A percentile compares a stretch with the other conserved stretches of the same genome.
Conservation (phyloP, 1,140 invertebrate species). For the Trachymyrmex septentrionalis region DNA sequence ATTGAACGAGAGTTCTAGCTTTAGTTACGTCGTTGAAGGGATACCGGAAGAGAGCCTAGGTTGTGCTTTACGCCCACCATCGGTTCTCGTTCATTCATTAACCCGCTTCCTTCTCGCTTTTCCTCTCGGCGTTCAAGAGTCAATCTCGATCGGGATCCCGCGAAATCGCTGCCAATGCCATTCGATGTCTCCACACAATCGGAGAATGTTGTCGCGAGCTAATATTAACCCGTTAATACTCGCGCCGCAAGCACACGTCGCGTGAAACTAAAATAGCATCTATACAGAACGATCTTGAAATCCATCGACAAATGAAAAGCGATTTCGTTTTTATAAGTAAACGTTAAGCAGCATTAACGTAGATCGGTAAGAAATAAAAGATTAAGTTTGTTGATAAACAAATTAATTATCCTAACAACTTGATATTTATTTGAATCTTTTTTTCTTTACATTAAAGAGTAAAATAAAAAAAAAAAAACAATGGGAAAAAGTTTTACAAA, state of each 20-base stretch:
- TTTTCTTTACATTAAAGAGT: background rate
- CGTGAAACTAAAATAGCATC: conserved; percentile 2
- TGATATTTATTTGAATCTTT: conserved; percentile 2
- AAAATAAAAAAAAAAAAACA: no score
- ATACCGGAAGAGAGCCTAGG: conserved; percentile 55
- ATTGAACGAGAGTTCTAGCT: conserved; percentile 41
- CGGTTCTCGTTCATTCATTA: conserved; percentile 72
- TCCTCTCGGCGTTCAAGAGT: conserved; percentile 8
- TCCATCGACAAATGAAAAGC: background rate
- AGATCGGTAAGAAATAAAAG: background rate
- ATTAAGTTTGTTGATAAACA: background rate
- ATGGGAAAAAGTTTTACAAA: background rate
- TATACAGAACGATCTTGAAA: background rate
- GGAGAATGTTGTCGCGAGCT: conserved; percentile 14
- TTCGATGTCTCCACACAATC: conserved; percentile 10
- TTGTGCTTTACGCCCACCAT: conserved; percentile 59
- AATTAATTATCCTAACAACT: background rate
- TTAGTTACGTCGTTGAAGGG: conserved; percentile 49
- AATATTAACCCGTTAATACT: conserved; percentile 33
- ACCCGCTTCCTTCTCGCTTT: conserved; percentile 44
- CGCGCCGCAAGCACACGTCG: background rate
- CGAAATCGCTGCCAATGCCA: conserved; percentile 12
- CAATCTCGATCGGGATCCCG: conserved; percentile 20
- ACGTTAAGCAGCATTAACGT: background rate
- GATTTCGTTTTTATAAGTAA: background rate